Base-by-base conservation (phyloP, 2,888 invertebrate species). In the Drosophila pegasa region DNA sequence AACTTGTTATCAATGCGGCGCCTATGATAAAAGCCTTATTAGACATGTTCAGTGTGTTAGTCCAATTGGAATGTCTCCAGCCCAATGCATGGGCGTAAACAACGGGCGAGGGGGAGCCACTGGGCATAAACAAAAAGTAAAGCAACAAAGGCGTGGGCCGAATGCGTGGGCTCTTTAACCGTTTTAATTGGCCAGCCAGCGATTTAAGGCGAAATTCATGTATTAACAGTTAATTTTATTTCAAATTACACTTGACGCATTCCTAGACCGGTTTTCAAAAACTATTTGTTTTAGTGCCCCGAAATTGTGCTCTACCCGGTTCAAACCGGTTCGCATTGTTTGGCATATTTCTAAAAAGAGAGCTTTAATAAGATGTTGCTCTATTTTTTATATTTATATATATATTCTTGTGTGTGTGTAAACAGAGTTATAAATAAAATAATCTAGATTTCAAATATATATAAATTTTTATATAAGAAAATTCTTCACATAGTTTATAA, bases 1-100 rank as follows among this genome's bases (percentile, higher is more conserved):
- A 84, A 84, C 83, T 84, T 84, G 83, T 84, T 84, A 84, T 84
- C 83, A 84, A 84, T 87, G 85, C 87, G 83, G 83, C 83, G 83
- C 87, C 87, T 87, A 87, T 84, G 83, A 84, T 84, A 84, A 80
- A 80, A 75, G 67, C 62, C 87, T 84, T 81, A 84, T 81, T 87
- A 81, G 81, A 81, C 85, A 84, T 81, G 87, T 83, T 83, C 74
- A 62, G 52, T 47, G 69, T 67, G 52, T 56, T 63, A 47, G 64
- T 80, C 76, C 81, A 81, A 76, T 78, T 75, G 81, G 78, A 75
- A 78, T 79, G 47, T 73, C 27, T 16, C 59, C 55, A 75, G 68
- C 50, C 52, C 59, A 35, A 56, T 58, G 54, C 55, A 55, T 54
- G 50, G 72, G 69, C 65, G 56, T 65, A 12, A 29, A 48, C 33